phyloP scores from a whole-genome alignment of 92 coral and sea anemone genomes.

The Siderastrea siderea region DNA sequence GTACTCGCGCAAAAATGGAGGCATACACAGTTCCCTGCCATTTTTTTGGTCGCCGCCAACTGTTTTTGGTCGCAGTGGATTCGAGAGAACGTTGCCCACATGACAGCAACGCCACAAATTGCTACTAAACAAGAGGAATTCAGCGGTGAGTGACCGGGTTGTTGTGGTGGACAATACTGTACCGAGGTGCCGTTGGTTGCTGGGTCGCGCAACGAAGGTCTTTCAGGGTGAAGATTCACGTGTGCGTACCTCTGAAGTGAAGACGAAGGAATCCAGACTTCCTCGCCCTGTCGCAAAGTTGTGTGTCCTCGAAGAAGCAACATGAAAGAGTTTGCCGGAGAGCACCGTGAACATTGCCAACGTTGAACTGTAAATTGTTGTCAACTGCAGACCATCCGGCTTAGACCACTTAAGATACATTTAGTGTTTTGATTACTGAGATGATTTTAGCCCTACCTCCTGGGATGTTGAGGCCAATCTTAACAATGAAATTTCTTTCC shows the following conservation, averaged over 20 bases:
- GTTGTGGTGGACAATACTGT: conserved; percentile 50
- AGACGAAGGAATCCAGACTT: conserved; percentile 38
- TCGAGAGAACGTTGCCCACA: conserved; percentile 55
- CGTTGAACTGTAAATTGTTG: too few relatives aligned
- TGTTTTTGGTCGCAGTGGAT: conserved; percentile 67
- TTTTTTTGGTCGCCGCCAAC: conserved; percentile 55
- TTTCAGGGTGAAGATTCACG: conserved; percentile 40
- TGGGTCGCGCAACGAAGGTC: conserved; percentile 31
- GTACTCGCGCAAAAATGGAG: conserved; percentile 54
- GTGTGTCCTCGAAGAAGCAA: conserved; percentile 34
- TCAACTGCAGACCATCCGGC: too few relatives aligned
- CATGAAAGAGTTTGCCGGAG: too few relatives aligned
- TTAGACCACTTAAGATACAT: too few relatives aligned
- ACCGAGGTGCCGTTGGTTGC: conserved; percentile 46
- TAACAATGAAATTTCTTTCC: too few relatives aligned
- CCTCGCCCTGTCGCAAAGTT: conserved; percentile 46
- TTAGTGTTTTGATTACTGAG: too few relatives aligned
- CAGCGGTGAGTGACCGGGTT: conserved; percentile 30
- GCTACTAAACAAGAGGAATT: not conserved
- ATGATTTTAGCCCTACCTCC: too few relatives aligned
- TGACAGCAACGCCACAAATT: conserved; percentile 16
- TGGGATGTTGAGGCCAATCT: too few relatives aligned
- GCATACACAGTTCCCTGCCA: conserved; percentile 45
- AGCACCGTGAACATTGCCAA: too few relatives aligned
- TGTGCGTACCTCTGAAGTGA: conserved; percentile 34